A percentile compares a stretch with the other conserved stretches of the same genome.
Evolutionary conservation across 2,888 invertebrate genomes (phyloP).

Genomic region (Mechanitis messenoides): DNA sequence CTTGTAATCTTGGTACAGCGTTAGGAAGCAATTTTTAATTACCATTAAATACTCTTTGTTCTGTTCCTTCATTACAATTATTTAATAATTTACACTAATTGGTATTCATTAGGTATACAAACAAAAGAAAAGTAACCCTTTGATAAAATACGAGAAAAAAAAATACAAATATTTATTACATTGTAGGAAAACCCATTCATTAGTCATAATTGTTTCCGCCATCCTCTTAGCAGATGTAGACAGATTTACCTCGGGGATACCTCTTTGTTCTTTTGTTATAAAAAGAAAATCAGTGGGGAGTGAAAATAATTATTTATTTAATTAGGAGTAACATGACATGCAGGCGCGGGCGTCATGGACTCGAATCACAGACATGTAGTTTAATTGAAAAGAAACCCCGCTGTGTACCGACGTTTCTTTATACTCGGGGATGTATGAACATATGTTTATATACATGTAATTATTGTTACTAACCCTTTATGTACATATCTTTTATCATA

Average conservation of each 20-base stretch:
- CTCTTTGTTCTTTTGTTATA: conserved; percentile 20
- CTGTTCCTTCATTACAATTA: too few relatives aligned
- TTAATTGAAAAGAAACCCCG: conserved; percentile 27
- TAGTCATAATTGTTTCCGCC: conserved; percentile 27
- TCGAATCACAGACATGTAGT: conserved; percentile 26
- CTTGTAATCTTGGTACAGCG: too few relatives aligned
- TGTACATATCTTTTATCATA: not conserved
- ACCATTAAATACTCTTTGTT: too few relatives aligned
- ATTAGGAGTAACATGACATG: conserved; percentile 27
- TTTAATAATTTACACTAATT: too few relatives aligned
- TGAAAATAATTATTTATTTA: conserved; percentile 27
- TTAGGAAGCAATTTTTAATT: too few relatives aligned
- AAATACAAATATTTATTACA: not conserved
- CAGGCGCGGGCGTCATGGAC: conserved; percentile 24
- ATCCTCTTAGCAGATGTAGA: conserved; percentile 24
- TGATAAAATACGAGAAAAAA: not conserved
- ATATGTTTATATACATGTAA: conserved; percentile 18
- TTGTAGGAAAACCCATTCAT: conserved; percentile 21
- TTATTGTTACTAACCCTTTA: not conserved
- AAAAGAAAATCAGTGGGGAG: conserved; percentile 23
- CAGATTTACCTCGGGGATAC: conserved; percentile 25
- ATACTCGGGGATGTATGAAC: conserved; percentile 20
- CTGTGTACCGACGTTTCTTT: conserved; percentile 22
- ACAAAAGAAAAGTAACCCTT: not conserved
- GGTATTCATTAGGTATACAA: not conserved